Evolutionary conservation across 2,113 vertebrate genomes (phyloP), one percentile per base, ranked within the genome.

Genomic region (Peromyscus californicus): DNA sequence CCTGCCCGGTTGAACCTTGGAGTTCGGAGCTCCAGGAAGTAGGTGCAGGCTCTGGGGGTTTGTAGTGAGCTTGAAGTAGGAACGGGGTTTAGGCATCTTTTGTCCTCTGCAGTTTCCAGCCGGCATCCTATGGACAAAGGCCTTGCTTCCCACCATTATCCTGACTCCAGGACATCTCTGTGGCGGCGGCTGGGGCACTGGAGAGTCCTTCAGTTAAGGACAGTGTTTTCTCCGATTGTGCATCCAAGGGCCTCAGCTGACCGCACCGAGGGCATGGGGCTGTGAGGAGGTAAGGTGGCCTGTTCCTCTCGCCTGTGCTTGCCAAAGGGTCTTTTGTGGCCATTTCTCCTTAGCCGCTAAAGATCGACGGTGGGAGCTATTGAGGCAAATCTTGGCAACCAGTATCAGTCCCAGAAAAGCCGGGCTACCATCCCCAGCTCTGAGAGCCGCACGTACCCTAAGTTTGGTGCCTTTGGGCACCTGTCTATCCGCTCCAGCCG

Each of bases 261-360:
- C 0, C 5, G 0, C 0, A 3, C 1, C 0, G 9, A 84, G 70
- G 70, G 36, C 93, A 24, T 8, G 1, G 0, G 33, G 69, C 13
- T 51, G 13, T 24, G n/a, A 16, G 75, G 31, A 31, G 39, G 22
- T 42, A 16, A 15, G 36, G 13, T 22, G 16, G 7, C 63, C 0
- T 7, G 10, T 80, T 61, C 51, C 7, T 33, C 19, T 10, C 0
- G 4, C 19, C 15, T 2, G 5, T 3, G 22, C 57, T 39, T 45
- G 51, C 54, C 29, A 36, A 36, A 57, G 24, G 3, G 4, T n/a
- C 31, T 90, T n/a, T 7, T 36, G 12, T 42, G 36, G 8, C 5
- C 39, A 31, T n/a, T 80, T 69, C 33, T 61, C 22, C n/a, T 57
- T 76, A 36, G 54, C 54, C 54, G 54, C 0, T 13, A 65, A 85